phyloP scores from a whole-genome alignment of 2,888 invertebrate species.

The Cantharis rufa region DNA sequence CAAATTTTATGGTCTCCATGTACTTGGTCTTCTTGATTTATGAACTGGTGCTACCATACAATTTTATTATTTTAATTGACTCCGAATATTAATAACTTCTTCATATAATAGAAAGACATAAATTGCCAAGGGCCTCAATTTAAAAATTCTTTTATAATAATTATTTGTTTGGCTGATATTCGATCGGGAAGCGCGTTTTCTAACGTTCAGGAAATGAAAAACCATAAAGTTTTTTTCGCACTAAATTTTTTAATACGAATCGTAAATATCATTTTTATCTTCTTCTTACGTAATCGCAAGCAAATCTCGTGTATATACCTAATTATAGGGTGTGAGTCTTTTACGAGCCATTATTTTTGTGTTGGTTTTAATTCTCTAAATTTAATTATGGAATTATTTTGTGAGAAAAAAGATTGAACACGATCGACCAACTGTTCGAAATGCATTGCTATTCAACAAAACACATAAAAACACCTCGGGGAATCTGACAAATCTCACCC shows the following conservation, averaged over 20 bases:
- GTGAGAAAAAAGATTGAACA: not conserved
- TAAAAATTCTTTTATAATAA: not conserved
- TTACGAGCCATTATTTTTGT: not conserved
- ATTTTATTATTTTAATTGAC: not conserved
- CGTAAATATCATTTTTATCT: too few species aligned
- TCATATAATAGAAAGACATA: not conserved
- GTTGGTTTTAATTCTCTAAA: too few species aligned
- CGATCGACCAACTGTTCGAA: slow-evolving; percentile 21
- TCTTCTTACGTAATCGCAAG: too few species aligned
- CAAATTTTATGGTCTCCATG: not conserved
- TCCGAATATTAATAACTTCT: not conserved
- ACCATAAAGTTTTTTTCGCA: too few species aligned
- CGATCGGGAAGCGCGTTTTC: not conserved
- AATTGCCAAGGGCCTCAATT: not conserved
- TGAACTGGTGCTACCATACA: not conserved
- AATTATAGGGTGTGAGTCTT: too few species aligned
- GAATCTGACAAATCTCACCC: slow-evolving; percentile 21
- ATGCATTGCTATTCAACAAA: slow-evolving; percentile 10
- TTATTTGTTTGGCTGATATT: not conserved
- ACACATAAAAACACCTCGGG: slow-evolving; percentile 20
- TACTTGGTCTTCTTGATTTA: not conserved
- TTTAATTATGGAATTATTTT: not conserved
- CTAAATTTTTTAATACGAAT: too few species aligned
- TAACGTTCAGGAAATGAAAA: too few species aligned
- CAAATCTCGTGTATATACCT: too few species aligned